phyloP scores from a whole-genome alignment of 2,888 invertebrate species.

The Pristionchus mayeri region DNA sequence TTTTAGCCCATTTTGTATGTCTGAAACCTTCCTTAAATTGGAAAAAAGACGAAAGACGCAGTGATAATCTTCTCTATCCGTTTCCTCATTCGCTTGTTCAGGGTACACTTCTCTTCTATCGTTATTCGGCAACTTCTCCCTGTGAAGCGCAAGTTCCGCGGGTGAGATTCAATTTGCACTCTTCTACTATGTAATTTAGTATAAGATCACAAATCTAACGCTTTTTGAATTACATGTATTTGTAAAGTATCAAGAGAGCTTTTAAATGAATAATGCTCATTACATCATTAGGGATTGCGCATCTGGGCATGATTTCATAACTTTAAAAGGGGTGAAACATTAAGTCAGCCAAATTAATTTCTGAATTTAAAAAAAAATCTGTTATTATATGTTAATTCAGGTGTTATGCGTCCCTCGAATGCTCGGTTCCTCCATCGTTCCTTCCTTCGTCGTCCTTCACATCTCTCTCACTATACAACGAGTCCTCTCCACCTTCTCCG shows the following conservation, averaged over 20 bases:
- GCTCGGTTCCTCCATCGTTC: neutral
- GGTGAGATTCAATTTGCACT: neutral
- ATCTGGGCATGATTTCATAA: too few relatives aligned
- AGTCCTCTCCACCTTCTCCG: neutral
- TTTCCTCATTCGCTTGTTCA: neutral
- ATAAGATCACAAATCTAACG: neutral
- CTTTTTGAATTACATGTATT: neutral
- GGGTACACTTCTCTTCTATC: conserved; percentile 3
- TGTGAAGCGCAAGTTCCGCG: conserved; percentile 1
- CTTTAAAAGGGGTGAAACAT: too few relatives aligned
- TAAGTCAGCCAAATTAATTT: too few relatives aligned
- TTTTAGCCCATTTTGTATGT: too few relatives aligned
- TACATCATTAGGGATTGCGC: too few relatives aligned
- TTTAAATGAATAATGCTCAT: too few relatives aligned
- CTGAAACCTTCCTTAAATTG: too few relatives aligned
- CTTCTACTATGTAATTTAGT: neutral
- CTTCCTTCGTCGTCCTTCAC: conserved; percentile 14
- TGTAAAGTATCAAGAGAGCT: too few relatives aligned
- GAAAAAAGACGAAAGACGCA: too few relatives aligned
- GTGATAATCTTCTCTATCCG: neutral
- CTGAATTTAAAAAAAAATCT: neutral
- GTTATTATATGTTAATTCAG: neutral
- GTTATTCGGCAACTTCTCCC: neutral
- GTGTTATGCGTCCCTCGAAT: conserved; percentile 2
- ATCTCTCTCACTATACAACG: conserved; percentile 1